Evolutionary conservation across 1,140 invertebrate genomes (phyloP).

Genomic region (Oscheius sp.): DNA sequence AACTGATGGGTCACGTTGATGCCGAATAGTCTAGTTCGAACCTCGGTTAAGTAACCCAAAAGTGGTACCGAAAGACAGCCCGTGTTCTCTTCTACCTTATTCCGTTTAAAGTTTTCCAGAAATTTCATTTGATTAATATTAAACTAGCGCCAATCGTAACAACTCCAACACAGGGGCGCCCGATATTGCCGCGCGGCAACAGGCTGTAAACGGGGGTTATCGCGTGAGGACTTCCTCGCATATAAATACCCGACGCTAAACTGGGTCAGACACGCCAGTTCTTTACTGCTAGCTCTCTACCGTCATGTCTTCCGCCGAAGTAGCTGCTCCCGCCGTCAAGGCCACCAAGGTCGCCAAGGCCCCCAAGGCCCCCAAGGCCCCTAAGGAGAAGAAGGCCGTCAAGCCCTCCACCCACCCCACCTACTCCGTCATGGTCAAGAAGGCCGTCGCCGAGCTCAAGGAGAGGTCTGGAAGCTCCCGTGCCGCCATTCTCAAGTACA

Average conservation of each 20-base stretch:
- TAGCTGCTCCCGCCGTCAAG: constrained; percentile 22
- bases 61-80: no score
- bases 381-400: constrained; percentile 1
- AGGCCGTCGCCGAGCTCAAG: constrained; percentile 37
- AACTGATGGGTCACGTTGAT: no score
- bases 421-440: constrained; percentile 31
- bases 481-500: constrained; percentile 61
- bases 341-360: constrained; percentile 42
- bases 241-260: no score
- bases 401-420: constrained; percentile 27
- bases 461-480: constrained; percentile 54
- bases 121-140: no score
- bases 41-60: no score
- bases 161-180: no score
- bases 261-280: background rate
- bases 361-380: constrained; percentile 26
- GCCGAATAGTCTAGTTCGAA: no score
- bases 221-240: background rate
- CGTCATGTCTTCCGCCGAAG: constrained; percentile 13
- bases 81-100: no score
- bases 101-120: no score
- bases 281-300: background rate
- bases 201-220: no score
- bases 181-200: no score
- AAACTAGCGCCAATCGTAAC: no score